Conservation (phyloP, 2,797 vertebrate genomes). For the Momotus momota region DNA sequence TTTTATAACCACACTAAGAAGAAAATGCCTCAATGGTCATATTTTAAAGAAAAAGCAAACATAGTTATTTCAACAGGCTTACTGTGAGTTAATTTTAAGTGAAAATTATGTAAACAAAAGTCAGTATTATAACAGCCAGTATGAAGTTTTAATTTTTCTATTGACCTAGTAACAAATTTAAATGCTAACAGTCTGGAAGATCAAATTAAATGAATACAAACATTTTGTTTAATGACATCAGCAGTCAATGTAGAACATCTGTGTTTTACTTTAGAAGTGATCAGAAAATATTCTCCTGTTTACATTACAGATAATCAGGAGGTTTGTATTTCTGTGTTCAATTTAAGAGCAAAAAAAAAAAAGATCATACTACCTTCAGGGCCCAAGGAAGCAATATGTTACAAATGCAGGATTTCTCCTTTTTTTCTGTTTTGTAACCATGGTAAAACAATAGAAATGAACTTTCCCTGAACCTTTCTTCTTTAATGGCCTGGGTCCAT, state of each 20-base stretch:
- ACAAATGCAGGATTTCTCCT: conserved; percentile 84
- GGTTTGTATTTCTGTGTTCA: conserved; percentile 86
- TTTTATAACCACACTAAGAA: conserved; percentile 30
- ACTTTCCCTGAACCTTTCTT: conserved; percentile 99
- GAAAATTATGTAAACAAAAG: conserved; percentile 55
- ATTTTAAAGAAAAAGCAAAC: conserved; percentile 60
- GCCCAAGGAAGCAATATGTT: conserved; percentile 85
- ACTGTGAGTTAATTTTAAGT: conserved; percentile 53
- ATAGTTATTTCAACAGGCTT: conserved; percentile 53
- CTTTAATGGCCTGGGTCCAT: conserved; percentile 93
- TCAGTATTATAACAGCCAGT: not conserved
- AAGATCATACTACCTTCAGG: conserved; percentile 80
- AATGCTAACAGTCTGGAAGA: conserved; percentile 68
- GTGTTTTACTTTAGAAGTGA: conserved; percentile 76
- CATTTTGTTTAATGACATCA: conserved; percentile 75
- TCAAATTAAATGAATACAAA: conserved; percentile 79
- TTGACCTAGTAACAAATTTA: conserved; percentile 69
- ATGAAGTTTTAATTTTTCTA: conserved; percentile 63
- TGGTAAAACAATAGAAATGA: conserved; percentile 96
- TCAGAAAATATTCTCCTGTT: conserved; percentile 78
- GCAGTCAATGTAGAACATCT: conserved; percentile 72
- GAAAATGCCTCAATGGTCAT: conserved; percentile 13
- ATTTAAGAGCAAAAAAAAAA: conserved; percentile 80
- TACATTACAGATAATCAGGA: conserved; percentile 80
- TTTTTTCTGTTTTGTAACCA: conserved; percentile 89